These are phyloP conservation scores for Campoplex nolae DNA, from an alignment of 2,888 invertebrate species.

Conservation along the genomic window DNA sequence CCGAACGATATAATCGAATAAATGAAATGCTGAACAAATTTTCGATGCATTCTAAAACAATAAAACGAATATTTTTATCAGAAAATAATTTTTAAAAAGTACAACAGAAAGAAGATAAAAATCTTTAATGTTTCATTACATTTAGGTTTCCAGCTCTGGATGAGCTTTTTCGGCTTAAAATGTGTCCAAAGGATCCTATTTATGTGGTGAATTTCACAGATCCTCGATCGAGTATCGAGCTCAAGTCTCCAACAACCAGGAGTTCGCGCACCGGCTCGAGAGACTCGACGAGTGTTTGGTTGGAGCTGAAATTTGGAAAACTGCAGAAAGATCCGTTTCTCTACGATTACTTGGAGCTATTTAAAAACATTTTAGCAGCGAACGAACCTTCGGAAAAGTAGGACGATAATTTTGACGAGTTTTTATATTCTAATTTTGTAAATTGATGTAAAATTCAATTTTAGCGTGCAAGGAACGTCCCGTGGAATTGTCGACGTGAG, in stretches of 20 bases:
- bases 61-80: not conserved
- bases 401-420: slow-evolving; percentile 7
- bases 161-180: slow-evolving; percentile 77
- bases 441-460: not conserved
- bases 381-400: slow-evolving; percentile 59
- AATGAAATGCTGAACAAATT: too few relatives aligned
- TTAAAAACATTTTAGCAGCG: slow-evolving; percentile 74
- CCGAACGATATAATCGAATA: not conserved
- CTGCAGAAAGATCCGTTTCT: slow-evolving; percentile 76
- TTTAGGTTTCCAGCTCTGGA: slow-evolving; percentile 79
- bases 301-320: slow-evolving; percentile 75
- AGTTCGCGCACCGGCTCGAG: slow-evolving; percentile 13
- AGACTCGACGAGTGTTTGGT: slow-evolving; percentile 67
- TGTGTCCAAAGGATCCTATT: slow-evolving; percentile 77
- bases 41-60: not conserved
- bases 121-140: not conserved
- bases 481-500: slow-evolving; percentile 70
- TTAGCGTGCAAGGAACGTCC: slow-evolving; percentile 11
- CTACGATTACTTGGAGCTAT: slow-evolving; percentile 72
- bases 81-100: too few relatives aligned
- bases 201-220: slow-evolving; percentile 78
- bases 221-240: slow-evolving; percentile 12
- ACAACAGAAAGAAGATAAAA: too few relatives aligned
- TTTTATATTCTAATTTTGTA: not conserved
- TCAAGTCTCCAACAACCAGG: slow-evolving; percentile 25